These are phyloP conservation scores for Artibeus lituratus DNA, from an alignment of 2,797 vertebrate species.

Conservation along the genomic window DNA sequence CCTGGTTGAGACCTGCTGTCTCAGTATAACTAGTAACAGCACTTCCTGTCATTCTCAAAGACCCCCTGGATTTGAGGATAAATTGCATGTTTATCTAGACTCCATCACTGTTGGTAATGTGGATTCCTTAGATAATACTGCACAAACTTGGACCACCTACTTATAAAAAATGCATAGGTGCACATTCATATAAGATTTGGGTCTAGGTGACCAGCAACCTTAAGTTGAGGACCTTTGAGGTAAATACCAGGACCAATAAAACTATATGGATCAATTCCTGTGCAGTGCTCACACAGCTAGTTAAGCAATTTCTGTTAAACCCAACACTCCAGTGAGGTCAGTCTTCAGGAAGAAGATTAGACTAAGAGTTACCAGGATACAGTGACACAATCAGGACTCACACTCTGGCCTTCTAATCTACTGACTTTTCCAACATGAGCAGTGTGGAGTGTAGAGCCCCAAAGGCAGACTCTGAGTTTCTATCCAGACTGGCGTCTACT, in stretches of 20 bases:
- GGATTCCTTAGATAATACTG: neutral
- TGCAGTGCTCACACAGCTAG: neutral
- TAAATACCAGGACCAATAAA: neutral
- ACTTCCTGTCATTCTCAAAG: neutral
- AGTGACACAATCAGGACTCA: neutral
- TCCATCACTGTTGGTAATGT: neutral
- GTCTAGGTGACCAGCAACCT: neutral
- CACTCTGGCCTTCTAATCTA: neutral
- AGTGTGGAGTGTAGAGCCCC: neutral
- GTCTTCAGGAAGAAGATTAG: neutral
- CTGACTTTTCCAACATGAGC: neutral
- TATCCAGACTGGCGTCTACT: neutral
- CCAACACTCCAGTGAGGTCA: neutral
- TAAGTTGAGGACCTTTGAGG: neutral
- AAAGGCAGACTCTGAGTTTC: neutral
- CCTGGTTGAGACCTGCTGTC: neutral
- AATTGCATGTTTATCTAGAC: neutral
- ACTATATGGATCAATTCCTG: neutral
- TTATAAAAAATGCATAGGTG: neutral
- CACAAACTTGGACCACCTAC: neutral
- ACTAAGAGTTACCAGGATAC: neutral
- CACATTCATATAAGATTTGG: neutral
- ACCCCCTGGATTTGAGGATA: neutral
- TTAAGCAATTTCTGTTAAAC: neutral
- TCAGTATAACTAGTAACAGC: constrained; percentile 7